Evolutionary conservation across 1,140 invertebrate genomes (phyloP), one percentile per base, ranked within the genome.

Genomic region (Diorhabda elongata): DNA sequence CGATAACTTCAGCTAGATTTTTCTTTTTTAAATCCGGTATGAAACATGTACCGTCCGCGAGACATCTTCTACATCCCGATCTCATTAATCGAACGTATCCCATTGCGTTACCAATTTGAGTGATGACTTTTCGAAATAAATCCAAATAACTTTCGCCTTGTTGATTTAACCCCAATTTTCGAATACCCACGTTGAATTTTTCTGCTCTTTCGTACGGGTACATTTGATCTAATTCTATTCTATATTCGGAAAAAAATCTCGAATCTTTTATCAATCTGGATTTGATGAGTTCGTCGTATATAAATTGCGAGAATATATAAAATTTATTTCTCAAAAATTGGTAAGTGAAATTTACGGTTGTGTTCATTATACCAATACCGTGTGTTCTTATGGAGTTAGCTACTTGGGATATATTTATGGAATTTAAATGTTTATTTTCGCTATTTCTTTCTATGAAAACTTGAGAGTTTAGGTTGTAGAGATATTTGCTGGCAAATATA

Each of bases 211-310:
- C 95, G 81, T 94, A 98, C 0, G 88, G 85, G 81, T 92, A 94
- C 74, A 87, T 86, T 70, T 88, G 85, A 74, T 87, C 83, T 61
- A 83, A 78, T 56, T 83, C 79, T 41, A 73, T 80, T 72, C 85
- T 85, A 70, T 83, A 85, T 72, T 91, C 89, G 73, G 88, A 86
- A 71, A 89, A 88, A 75, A 83, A 90, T 67, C 91, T 88, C 69
- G 95, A 86, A 81, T 99, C 97, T 82, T 96, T 96, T 64, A 96
- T 87, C 0, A 99, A 82, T 65, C 94, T 87, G 0, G 96, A 98
- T 81, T 98, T 98, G 63, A 99, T 98, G 75, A 98, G 96, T 82
- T 99, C 98, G 82, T 99, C 97, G 81, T 92, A 99, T 74, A 99
- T 88, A 81, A 99, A 99, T 81, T 98, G 96, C 2, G 97, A 99